Evolutionary conservation across 2,113 vertebrate species (phyloP).

Genomic region (Pithys albifrons): DNA sequence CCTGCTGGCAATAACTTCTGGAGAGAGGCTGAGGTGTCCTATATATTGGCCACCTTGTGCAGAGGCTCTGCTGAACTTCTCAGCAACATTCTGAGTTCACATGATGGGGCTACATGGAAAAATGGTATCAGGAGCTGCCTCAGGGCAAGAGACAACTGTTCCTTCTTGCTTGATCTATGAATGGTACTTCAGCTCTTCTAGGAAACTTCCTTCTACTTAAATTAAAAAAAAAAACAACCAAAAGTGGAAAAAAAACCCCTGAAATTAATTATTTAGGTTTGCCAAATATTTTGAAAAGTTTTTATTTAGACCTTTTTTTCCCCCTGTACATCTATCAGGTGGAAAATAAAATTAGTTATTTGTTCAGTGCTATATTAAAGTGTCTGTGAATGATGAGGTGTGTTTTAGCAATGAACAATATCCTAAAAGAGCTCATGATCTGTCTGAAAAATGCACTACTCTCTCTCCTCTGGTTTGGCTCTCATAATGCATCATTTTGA

Average conservation of each 20-base stretch:
- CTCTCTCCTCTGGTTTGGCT: not conserved
- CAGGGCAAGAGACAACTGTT: not conserved
- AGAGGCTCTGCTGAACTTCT: not conserved
- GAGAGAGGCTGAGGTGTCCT: not conserved
- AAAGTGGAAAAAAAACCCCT: not conserved
- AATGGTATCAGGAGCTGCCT: not conserved
- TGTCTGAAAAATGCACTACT: rapidly evolving
- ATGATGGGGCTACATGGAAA: rapidly evolving
- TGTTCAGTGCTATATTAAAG: not conserved
- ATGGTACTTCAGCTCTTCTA: not conserved
- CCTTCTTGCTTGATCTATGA: not conserved
- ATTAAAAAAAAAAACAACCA: not conserved
- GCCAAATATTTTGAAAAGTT: slow-evolving; percentile 41
- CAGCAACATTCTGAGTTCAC: not conserved
- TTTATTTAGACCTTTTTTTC: not conserved
- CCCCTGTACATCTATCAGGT: rapidly evolving
- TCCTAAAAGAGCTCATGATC: not conserved
- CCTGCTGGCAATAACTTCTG: not conserved
- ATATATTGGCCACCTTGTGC: not conserved
- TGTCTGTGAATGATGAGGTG: not conserved
- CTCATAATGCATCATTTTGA: not conserved
- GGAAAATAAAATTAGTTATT: slow-evolving; percentile 36
- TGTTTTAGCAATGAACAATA: not conserved
- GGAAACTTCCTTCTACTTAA: not conserved
- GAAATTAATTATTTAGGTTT: slow-evolving; percentile 48